Conservation (phyloP, 2,888 invertebrate species). For the Thyatira batis region DNA sequence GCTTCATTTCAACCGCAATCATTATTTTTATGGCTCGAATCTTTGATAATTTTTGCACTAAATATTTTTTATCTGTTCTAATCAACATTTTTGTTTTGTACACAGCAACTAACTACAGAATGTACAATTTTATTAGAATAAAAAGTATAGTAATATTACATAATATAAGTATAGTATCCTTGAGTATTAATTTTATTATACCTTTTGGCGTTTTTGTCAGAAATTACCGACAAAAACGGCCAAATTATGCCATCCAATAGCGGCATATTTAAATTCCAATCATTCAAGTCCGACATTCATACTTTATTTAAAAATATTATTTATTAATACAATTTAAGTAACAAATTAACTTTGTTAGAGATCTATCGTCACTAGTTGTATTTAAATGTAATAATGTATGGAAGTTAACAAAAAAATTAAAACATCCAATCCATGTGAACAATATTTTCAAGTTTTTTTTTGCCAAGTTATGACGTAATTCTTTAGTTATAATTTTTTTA, state of each 20-base stretch:
- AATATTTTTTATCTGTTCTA: conserved; percentile 34
- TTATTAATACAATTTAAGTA: conserved; percentile 17
- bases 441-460: too few species aligned
- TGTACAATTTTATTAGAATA: conserved; percentile 13
- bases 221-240: neutral
- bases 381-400: too few species aligned
- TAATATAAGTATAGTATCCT: neutral
- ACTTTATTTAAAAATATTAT: conserved; percentile 16
- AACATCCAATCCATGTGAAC: too few species aligned
- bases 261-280: neutral
- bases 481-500: too few species aligned
- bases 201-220: neutral
- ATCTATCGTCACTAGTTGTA: conserved; percentile 25
- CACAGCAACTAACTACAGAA: conserved; percentile 30
- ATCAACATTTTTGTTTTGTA: conserved; percentile 47
- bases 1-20: conserved; percentile 60
- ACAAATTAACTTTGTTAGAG: conserved; percentile 34
- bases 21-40: conserved; percentile 72
- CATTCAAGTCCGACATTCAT: conserved; percentile 15
- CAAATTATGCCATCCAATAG: neutral
- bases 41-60: conserved; percentile 48
- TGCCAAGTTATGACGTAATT: too few species aligned
- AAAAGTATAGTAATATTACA: neutral
- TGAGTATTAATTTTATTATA: neutral
- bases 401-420: too few species aligned